phyloP scores from a whole-genome alignment of 1,140 invertebrate genomes.

The Phenacoccus solenopsis region DNA sequence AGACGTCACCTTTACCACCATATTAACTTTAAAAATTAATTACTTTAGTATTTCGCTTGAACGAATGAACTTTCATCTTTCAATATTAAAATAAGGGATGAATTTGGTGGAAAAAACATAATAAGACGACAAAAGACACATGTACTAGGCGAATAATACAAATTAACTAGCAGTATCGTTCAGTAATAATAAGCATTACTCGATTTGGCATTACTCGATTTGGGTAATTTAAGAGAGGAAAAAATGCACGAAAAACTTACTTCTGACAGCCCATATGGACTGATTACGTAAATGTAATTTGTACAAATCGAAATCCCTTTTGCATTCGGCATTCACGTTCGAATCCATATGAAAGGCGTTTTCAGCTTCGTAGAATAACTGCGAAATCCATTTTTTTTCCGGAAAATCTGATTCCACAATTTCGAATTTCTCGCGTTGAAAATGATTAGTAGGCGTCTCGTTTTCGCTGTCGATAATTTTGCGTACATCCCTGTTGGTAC shows the following conservation, averaged over 20 bases:
- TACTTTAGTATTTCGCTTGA: too few relatives aligned
- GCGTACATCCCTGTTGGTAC: background rate
- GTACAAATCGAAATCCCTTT: background rate
- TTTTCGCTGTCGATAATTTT: conserved; percentile 6
- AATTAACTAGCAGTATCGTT: too few relatives aligned
- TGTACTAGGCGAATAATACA: too few relatives aligned
- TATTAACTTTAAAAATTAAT: too few relatives aligned
- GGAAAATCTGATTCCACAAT: background rate
- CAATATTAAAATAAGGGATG: too few relatives aligned
- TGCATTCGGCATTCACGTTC: background rate
- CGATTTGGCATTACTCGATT: too few relatives aligned
- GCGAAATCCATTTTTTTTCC: conserved; percentile 5
- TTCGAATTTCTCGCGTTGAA: background rate
- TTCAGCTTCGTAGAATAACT: conserved; percentile 3
- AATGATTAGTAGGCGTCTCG: background rate
- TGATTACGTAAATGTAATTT: conserved; percentile 5
- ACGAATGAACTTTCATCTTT: too few relatives aligned
- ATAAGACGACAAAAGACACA: too few relatives aligned
- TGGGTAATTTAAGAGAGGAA: too few relatives aligned
- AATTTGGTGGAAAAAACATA: too few relatives aligned
- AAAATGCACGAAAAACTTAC: conserved; percentile 10
- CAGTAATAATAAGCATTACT: too few relatives aligned
- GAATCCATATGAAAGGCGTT: background rate
- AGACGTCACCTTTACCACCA: too few relatives aligned
- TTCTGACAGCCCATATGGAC: background rate